Percentiles rank a stretch among this genome's conserved stretches.
Conservation (phyloP, 23 tunicate species). For the Styela plicata region DNA sequence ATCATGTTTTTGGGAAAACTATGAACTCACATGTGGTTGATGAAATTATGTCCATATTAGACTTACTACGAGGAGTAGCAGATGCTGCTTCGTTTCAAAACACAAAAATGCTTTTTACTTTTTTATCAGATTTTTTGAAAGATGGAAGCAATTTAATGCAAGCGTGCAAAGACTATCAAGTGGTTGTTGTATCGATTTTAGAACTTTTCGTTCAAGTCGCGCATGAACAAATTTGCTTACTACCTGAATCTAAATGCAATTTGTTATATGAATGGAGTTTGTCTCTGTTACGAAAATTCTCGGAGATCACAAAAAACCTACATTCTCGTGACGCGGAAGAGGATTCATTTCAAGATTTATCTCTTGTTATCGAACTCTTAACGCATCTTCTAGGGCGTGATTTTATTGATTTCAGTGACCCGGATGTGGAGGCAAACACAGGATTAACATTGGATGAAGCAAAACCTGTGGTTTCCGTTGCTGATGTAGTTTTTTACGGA, state of each 20-base stretch:
- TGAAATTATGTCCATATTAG: conserved; percentile 40
- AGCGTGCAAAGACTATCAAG: conserved; percentile 37
- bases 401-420: conserved; percentile 56
- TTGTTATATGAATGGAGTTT: conserved; percentile 59
- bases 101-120: conserved; percentile 35
- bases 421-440: neutral
- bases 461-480: conserved; percentile 27
- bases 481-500: conserved; percentile 74
- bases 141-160: conserved; percentile 53
- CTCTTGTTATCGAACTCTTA: conserved; percentile 58
- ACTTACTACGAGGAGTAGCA: conserved; percentile 62
- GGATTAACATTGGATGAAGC: conserved; percentile 7
- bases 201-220: conserved; percentile 61
- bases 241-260: conserved; percentile 46
- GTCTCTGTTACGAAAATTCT: conserved; percentile 35
- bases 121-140: conserved; percentile 38
- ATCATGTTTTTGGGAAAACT: conserved; percentile 26
- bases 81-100: conserved; percentile 47
- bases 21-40: conserved; percentile 1
- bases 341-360: conserved; percentile 49
- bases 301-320: neutral
- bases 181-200: conserved; percentile 41
- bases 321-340: conserved; percentile 43
- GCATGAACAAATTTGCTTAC: conserved; percentile 58
- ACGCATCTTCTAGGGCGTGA: conserved; percentile 60